Percentiles rank a stretch among this genome's conserved stretches.
phyloP scores from a whole-genome alignment of 2,113 vertebrate species.

The Campylomormyrus tamandua region DNA sequence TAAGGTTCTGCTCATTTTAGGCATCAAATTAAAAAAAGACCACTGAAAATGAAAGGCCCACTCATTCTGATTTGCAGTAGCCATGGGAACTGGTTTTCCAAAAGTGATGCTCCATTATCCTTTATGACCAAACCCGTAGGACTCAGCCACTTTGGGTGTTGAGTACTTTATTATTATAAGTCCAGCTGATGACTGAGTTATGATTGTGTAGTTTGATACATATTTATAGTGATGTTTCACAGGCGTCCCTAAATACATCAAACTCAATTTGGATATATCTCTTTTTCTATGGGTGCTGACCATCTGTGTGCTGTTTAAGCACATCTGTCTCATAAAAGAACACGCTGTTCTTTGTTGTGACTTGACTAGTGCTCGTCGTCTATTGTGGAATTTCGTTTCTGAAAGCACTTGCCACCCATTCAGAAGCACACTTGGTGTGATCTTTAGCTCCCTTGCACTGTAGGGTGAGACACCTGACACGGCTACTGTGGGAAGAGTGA shows the following conservation, averaged over 20 bases:
- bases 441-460: neutral
- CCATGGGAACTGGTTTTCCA: constrained; percentile 15
- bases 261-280: neutral
- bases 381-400: neutral
- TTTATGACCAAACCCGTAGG: neutral
- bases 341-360: neutral
- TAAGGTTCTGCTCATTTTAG: neutral
- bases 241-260: neutral
- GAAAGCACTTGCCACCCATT: neutral
- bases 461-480: neutral
- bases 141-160: neutral
- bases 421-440: neutral
- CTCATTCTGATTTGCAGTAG: constrained; percentile 14
- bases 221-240: constrained; percentile 23
- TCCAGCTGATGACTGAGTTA: neutral
- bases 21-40: neutral
- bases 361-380: neutral
- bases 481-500: neutral
- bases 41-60: neutral
- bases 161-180: constrained; percentile 13
- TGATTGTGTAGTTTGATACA: constrained; percentile 13
- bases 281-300: neutral
- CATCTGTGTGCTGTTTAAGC: constrained; percentile 6
- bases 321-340: neutral
- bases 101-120: neutral